Evolutionary conservation across 2,888 invertebrate genomes (phyloP).

Genomic region (Timema podura): DNA sequence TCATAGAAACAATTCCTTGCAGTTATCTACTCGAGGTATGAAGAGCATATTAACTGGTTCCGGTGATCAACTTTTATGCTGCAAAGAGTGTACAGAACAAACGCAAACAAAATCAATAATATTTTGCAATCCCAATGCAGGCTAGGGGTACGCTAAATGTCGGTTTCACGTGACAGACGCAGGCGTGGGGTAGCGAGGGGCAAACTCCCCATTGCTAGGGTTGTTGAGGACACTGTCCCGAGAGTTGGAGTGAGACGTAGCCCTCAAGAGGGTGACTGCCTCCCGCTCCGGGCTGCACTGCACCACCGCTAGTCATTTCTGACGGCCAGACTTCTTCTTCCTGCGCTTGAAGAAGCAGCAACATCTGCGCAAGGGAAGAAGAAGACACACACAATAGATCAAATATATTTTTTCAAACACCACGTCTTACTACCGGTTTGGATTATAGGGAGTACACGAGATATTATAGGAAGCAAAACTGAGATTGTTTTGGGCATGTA

Average conservation of each 20-base stretch:
- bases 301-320: slow-evolving; percentile 80
- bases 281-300: slow-evolving; percentile 62
- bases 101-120: background rate
- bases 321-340: slow-evolving; percentile 94
- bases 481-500: too few relatives aligned
- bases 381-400: too few relatives aligned
- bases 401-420: too few relatives aligned
- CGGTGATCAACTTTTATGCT: too few relatives aligned
- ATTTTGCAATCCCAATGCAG: slow-evolving; percentile 12
- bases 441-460: too few relatives aligned
- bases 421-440: too few relatives aligned
- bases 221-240: slow-evolving; percentile 56
- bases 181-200: slow-evolving; percentile 36
- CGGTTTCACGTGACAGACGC: slow-evolving; percentile 31
- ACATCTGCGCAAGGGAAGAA: slow-evolving; percentile 63
- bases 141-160: slow-evolving; percentile 6
- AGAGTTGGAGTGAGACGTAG: slow-evolving; percentile 60
- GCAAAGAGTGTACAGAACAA: too few relatives aligned
- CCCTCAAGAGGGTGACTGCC: slow-evolving; percentile 57
- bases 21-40: too few relatives aligned
- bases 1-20: too few relatives aligned
- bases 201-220: slow-evolving; percentile 34
- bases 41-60: too few relatives aligned
- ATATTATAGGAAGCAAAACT: too few relatives aligned
- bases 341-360: slow-evolving; percentile 99